Evolutionary conservation across 2,888 invertebrate genomes (phyloP), one percentile per base, ranked within the genome.

Genomic region (Drosophila mimetica): DNA sequence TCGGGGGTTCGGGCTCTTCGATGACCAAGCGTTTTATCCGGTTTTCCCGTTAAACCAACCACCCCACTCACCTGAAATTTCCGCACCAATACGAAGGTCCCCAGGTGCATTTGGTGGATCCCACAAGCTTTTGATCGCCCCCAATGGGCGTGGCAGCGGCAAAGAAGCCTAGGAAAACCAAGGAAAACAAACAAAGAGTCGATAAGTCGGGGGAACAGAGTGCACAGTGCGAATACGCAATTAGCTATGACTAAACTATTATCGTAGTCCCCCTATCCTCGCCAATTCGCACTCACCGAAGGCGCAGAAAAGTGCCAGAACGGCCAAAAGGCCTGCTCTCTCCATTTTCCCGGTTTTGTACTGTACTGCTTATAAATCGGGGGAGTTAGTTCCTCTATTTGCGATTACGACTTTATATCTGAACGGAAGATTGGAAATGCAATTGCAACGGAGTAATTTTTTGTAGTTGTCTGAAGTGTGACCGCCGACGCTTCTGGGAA

Each of bases 21-120:
- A 71, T 85, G 79, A 82, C 77, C 66, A 65, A 47, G 79, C 79
- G 54, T 14, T 83, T 75, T 74, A 28, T 51, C 39, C 41, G 36
- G 14, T 14, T 20, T 34, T 55, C 18, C 46, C 16, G 20, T 9
- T 28, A 5, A 8, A 13, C n/a, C n/a, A n/a, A n/a, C n/a, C 51
- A 16, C 60, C 20, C 41, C 51, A 89, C 91, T 90, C 78, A 91
- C 91, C 88, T 89, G 42, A 91, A 52, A 76, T 90, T 91, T 8
- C 79, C 87, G 91, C 97, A 97, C 96, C 97, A 97, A 88, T 95
- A 96, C 0, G 94, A 92, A 4, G 96, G 96, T 7, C 97, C 97
- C 94, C 95, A 95, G 6, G 95, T 95, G 90, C 97, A 97, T 86
- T 94, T 93, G 47, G 93, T 93, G 51, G 92, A 91, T 32, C 94